Conservation (phyloP, 2,797 vertebrate species). For the Thunnus albacares region DNA sequence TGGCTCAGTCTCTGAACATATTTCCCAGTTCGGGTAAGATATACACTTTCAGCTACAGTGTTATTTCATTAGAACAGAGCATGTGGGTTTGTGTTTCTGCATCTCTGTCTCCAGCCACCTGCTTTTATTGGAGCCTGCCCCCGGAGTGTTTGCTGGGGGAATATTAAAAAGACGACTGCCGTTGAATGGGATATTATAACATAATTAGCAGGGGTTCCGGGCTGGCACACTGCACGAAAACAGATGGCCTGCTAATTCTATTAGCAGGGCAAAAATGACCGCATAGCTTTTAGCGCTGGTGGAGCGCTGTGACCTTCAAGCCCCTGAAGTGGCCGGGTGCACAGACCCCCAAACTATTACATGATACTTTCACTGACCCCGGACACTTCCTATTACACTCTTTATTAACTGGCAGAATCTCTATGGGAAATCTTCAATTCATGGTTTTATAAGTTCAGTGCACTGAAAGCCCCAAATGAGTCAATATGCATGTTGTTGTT, state of each 20-base stretch:
- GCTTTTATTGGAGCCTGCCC: constrained; percentile 84
- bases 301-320: constrained; percentile 76
- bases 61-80: constrained; percentile 84
- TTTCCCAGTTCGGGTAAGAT: constrained; percentile 85
- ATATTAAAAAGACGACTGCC: constrained; percentile 87
- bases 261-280: constrained; percentile 90
- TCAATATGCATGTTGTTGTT: background rate
- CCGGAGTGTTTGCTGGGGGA: constrained; percentile 84
- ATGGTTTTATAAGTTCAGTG: background rate
- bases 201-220: constrained; percentile 92
- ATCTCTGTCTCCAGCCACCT: constrained; percentile 82
- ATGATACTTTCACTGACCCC: constrained; percentile 65
- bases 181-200: constrained; percentile 90
- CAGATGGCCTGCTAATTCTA: constrained; percentile 97
- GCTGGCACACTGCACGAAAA: constrained; percentile 87
- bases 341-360: constrained; percentile 61
- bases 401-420: constrained; percentile 8
- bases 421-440: background rate
- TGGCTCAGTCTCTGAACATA: constrained; percentile 85
- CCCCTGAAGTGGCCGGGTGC: constrained; percentile 17
- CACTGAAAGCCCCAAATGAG: background rate
- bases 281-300: constrained; percentile 84
- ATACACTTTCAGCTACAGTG: constrained; percentile 81
- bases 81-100: constrained; percentile 79
- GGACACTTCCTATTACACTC: constrained; percentile 38